Conservation (phyloP, 1,140 invertebrate genomes). For the Dicyema japonicum region DNA sequence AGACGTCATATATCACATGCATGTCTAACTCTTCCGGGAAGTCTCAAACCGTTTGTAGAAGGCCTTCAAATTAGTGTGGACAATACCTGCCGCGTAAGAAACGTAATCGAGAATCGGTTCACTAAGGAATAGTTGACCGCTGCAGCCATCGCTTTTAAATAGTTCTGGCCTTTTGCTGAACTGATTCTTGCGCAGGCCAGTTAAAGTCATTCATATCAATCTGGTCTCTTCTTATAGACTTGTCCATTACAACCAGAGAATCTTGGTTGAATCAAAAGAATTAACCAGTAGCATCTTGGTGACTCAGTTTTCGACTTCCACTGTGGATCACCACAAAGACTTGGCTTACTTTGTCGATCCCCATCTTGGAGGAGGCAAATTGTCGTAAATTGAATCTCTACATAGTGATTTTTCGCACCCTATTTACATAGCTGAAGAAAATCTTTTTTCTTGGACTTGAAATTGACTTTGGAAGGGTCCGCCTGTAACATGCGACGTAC, state of each 20-base stretch:
- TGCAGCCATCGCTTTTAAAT: slow-evolving; percentile 86
- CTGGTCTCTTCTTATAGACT: slow-evolving; percentile 88
- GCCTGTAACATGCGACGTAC: slow-evolving; percentile 90
- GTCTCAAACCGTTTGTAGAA: slow-evolving; percentile 80
- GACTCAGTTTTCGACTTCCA: slow-evolving; percentile 83
- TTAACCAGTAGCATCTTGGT: slow-evolving; percentile 96
- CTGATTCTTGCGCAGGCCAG: slow-evolving; percentile 79
- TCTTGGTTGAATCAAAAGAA: too few relatives aligned
- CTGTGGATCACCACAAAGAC: slow-evolving; percentile 98
- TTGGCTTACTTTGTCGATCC: slow-evolving; percentile 71
- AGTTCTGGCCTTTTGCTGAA: slow-evolving; percentile 49
- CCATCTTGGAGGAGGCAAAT: slow-evolving; percentile 87
- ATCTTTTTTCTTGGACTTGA: slow-evolving; percentile 85
- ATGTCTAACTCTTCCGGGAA: slow-evolving; percentile 91
- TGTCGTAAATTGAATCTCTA: slow-evolving; percentile 80
- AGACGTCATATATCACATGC: slow-evolving; percentile 73
- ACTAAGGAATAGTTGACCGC: slow-evolving; percentile 99
- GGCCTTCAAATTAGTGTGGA: too few relatives aligned
- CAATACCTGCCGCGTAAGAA: slow-evolving; percentile 75
- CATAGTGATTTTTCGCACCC: slow-evolving; percentile 95
- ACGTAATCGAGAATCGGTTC: slow-evolving; percentile 93
- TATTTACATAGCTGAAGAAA: slow-evolving; percentile 75
- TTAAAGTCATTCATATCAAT: slow-evolving; percentile 84
- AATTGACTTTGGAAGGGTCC: slow-evolving; percentile 60
- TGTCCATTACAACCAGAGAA: slow-evolving; percentile 90